A percentile compares a stretch with the other conserved stretches of the same genome.
These are phyloP conservation scores for Uropetala carovei DNA, from an alignment of 2,888 invertebrate species.

Conservation along the genomic window DNA sequence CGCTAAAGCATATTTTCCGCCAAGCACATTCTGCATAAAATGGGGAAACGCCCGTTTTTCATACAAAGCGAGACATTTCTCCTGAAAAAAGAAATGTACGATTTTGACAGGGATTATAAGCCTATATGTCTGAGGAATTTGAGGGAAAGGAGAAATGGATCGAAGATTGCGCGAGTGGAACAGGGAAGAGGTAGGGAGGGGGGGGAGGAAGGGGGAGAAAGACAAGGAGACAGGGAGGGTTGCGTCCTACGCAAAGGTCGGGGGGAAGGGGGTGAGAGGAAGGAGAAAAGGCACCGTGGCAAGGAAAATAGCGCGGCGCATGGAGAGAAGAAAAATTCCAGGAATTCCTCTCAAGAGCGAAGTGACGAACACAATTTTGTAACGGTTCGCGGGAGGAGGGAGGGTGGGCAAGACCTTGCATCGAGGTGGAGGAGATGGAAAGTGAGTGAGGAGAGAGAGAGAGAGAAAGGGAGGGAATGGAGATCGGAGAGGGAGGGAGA, in stretches of 20 bases:
- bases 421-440: slow-evolving; percentile 3
- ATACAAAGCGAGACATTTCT: no score
- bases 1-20: no score
- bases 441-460: background rate
- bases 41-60: no score
- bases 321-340: slow-evolving; percentile 33
- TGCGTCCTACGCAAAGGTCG: background rate
- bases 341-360: slow-evolving; percentile 52
- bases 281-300: background rate
- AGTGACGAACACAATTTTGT: slow-evolving; percentile 52
- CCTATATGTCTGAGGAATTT: no score
- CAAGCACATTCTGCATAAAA: no score
- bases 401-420: slow-evolving; percentile 24
- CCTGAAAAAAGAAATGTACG: no score
- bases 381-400: slow-evolving; percentile 29
- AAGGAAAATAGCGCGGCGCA: slow-evolving; percentile 36
- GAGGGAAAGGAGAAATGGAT: no score
- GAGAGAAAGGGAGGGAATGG: no score
- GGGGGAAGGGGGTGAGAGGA: background rate
- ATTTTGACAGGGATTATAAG: no score
- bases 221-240: background rate
- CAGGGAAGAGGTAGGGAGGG: no score
- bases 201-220: no score
- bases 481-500: background rate
- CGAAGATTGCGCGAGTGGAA: no score